Base-by-base conservation (phyloP, 2,797 vertebrate genomes). In the Pitangus sulphuratus region DNA sequence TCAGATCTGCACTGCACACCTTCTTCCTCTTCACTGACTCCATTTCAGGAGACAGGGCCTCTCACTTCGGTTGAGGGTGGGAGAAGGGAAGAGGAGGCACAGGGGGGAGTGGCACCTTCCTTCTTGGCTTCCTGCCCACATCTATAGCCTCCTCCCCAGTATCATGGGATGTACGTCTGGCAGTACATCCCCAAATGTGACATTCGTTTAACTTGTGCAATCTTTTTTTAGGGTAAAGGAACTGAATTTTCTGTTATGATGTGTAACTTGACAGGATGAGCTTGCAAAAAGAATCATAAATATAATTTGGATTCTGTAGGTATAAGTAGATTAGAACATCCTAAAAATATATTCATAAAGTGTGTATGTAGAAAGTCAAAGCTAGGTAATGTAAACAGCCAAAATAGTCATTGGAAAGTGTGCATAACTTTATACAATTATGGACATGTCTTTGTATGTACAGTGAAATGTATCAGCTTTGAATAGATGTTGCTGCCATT, bases 251-350 rank as follows among this genome's bases (percentile, higher is more conserved):
- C 82, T 79, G 60, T 89, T 76, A n/a, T 18, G 71, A 81, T 60
- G 40, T 57, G 26, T 94, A 79, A 81, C 91, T 94, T 92, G 77
- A 77, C 64, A 91, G 89, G 65, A 93, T 70, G 64, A 94, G 40
- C 33, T 50, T 93, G 74, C 91, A 94, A 94, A 93, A 89, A 90
- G 93, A 71, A 90, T 78, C 56, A 84, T 68, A 96, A 91, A 68
- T 86, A 54, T 61, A 53, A 25, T 76, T 91, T 92, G 86, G 75
- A 89, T 85, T 80, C 87, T 65, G 13, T 65, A 54, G 40, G 20
- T 84, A 4, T 3, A 54, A 81, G n/a, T 8, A 57, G 42, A 65
- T 78, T 47, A 47, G 37, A 58, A 19, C 31, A 53, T 47, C 25
- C 30, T 50, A 9, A 69, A 39, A 86, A 72, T 54, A 6, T 15